Conservation (phyloP, 2,113 vertebrate genomes). For the Myanophis thanlyinensis region DNA sequence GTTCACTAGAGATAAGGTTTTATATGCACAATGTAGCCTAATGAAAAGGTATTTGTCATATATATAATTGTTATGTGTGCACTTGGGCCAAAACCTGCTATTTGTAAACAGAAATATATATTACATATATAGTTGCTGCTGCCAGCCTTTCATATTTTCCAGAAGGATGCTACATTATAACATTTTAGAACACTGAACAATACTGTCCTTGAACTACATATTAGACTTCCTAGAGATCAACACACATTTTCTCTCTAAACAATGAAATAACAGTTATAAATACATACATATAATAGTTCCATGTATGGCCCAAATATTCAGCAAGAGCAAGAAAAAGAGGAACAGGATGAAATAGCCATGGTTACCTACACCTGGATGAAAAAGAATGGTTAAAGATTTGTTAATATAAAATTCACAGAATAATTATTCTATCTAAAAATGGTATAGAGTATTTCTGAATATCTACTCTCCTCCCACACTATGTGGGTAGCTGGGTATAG, state of each 20-base stretch:
- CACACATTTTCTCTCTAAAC: neutral
- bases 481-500: neutral
- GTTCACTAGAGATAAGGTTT: neutral
- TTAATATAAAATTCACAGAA: neutral
- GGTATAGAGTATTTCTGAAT: neutral
- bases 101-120: neutral
- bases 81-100: neutral
- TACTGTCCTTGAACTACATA: neutral
- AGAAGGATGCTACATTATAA: neutral
- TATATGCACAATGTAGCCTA: neutral
- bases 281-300: conserved; percentile 85
- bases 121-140: neutral
- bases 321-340: conserved; percentile 72
- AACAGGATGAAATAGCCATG: conserved; percentile 87
- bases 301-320: conserved; percentile 82
- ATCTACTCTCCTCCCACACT: neutral
- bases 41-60: neutral
- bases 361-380: conserved; percentile 84
- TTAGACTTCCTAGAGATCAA: conserved; percentile 4
- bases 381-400: neutral
- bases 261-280: conserved; percentile 23
- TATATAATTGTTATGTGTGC: neutral
- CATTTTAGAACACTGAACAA: neutral
- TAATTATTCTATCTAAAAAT: neutral
- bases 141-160: neutral